Evolutionary conservation across 1,140 invertebrate genomes (phyloP), one percentile per base, ranked within the genome.

Genomic region (Heliconius melpomene): DNA sequence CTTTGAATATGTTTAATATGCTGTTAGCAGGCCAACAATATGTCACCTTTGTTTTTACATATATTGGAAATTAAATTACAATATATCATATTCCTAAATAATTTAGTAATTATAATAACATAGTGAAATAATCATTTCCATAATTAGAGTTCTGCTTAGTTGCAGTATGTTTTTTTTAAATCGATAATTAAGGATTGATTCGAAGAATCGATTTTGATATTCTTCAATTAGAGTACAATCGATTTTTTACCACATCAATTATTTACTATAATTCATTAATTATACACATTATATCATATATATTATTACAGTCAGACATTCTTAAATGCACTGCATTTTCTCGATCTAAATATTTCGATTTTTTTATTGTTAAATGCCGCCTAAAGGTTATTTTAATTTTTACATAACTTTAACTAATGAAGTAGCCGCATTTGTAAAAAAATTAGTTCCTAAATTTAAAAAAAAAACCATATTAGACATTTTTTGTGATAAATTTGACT

Each of bases 401-500:
- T 2, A 60, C n/a, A 8, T 60, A n/a, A 8, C 2, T 60, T 23
- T 60, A 60, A 60, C 20, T 60, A 60, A 11, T 11, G n/a, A 26
- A 3, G 9, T 60, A 60, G 57, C 11, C 5, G 57, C 23, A 60
- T n/a, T 40, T 46, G 50, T 52, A 73, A 18, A 8, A 60, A 76
- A 46, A 73, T 54, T 81, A 81, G 79, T 81, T 81, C 75, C 79
- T 81, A 74, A 81, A 81, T 78, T 80, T 38, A 38, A 79, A 79
- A 72, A 83, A 85, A 36, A 32, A 72, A 32, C 29, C 71, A 72
- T 38, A 72, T 26, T 32, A 38, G 36, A 72, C 29, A 73, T 54
- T 72, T 72, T 78, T 73, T 84, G 83, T 84, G 80, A 84, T 82
- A 82, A 79, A 80, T 82, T 82, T 74, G 75, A 83, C 82, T 83